Conservation (phyloP, 2,888 invertebrate genomes). For the Furcula furcula region DNA sequence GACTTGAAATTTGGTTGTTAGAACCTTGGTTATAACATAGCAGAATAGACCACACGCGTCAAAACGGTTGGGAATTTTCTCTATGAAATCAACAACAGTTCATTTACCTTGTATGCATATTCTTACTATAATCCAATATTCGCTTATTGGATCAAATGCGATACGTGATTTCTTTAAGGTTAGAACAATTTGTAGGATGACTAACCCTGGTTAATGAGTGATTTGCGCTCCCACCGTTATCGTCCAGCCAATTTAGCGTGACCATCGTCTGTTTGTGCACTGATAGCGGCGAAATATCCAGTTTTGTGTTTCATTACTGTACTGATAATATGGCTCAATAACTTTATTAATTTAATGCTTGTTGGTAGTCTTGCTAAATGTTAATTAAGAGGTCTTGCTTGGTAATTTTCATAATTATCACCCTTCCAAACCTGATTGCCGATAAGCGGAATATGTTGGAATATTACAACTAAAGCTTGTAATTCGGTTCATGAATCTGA, state of each 20-base stretch:
- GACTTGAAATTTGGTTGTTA: constrained; percentile 41
- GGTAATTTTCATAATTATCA: constrained; percentile 36
- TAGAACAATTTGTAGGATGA: constrained; percentile 27
- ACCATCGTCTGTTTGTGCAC: constrained; percentile 35
- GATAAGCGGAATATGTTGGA: constrained; percentile 25
- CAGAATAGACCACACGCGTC: constrained; percentile 42
- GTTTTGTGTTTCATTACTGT: constrained; percentile 22
- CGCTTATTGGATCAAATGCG: constrained; percentile 1
- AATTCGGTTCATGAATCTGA: constrained; percentile 16
- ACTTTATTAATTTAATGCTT: constrained; percentile 27
- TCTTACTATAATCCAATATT: constrained; percentile 3
- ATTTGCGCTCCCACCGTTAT: constrained; percentile 49
- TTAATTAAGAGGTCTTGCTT: constrained; percentile 35
- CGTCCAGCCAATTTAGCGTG: constrained; percentile 49
- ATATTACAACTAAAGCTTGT: constrained; percentile 19
- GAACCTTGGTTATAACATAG: constrained; percentile 33
- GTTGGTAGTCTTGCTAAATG: constrained; percentile 29
- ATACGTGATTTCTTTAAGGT: constrained; percentile 24
- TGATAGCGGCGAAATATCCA: constrained; percentile 26
- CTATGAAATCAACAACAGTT: constrained; percentile 7
- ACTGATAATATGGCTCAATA: constrained; percentile 28
- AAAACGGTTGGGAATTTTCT: constrained; percentile 20
- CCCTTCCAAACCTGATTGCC: constrained; percentile 28
- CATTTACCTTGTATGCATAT: constrained; percentile 4
- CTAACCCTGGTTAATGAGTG: constrained; percentile 51